Conservation (phyloP, 2,888 invertebrate species). For the Metallyticus violacea region DNA sequence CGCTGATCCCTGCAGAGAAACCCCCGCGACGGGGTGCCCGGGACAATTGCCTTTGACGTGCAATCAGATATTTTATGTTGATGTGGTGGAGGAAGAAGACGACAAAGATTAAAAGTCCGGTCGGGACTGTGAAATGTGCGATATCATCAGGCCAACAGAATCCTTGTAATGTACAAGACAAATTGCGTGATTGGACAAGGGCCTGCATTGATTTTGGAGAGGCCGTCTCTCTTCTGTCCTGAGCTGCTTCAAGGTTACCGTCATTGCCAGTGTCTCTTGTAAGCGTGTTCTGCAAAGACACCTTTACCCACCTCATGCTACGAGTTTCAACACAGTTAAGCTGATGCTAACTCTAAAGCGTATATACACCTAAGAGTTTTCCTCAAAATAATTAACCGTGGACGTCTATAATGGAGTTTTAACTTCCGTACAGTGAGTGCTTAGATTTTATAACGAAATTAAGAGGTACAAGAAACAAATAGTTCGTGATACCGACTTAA, state of each 20-base stretch:
- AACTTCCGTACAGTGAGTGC: no score
- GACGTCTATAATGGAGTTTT: no score
- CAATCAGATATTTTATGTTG: not conserved
- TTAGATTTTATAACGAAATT: no score
- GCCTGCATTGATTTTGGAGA: not conserved
- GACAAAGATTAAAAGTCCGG: not conserved
- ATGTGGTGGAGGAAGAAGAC: not conserved
- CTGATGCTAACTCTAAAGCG: no score
- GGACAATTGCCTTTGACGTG: not conserved
- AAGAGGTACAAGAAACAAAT: no score
- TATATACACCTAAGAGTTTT: no score
- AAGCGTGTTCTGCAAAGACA: not conserved
- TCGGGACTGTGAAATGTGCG: not conserved
- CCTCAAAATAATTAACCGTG: no score
- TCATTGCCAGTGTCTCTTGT: not conserved
- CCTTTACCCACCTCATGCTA: not conserved
- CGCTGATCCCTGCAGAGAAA: not conserved
- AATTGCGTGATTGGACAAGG: not conserved
- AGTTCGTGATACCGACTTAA: no score
- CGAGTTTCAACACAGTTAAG: no score
- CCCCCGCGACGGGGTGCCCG: not conserved
- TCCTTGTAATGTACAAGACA: not conserved
- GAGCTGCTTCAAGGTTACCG: not conserved
- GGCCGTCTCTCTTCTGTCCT: not conserved
- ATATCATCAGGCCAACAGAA: not conserved